A percentile compares a stretch with the other conserved stretches of the same genome.
Evolutionary conservation across 2,113 vertebrate species (phyloP).

Genomic region (Microtus ochrogaster): DNA sequence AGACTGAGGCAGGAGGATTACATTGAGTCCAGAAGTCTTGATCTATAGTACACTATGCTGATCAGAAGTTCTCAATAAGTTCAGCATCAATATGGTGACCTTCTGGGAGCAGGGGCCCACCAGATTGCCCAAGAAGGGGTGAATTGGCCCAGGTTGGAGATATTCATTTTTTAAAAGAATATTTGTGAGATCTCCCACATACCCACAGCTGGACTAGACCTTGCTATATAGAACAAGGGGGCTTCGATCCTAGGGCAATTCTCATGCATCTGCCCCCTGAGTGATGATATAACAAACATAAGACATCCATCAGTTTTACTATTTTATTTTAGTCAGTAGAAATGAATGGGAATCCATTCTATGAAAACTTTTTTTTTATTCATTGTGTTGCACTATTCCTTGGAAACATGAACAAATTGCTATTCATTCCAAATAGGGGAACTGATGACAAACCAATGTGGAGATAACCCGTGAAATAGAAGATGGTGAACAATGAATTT

Average conservation of each 20-base stretch:
- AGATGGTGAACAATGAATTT: neutral
- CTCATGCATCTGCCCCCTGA: neutral
- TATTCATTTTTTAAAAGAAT: neutral
- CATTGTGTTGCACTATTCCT: neutral
- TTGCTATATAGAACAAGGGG: neutral
- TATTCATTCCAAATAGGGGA: neutral
- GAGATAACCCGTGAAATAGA: neutral
- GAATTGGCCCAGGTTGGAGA: neutral
- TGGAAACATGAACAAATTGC: neutral
- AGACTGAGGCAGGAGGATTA: neutral
- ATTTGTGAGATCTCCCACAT: neutral
- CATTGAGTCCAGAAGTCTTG: neutral
- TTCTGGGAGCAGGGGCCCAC: neutral
- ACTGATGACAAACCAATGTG: neutral
- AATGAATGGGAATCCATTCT: neutral
- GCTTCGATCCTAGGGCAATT: neutral
- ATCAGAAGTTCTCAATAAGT: neutral
- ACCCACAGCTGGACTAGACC: neutral
- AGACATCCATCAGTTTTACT: neutral
- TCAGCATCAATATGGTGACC: neutral
- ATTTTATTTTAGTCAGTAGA: conserved; percentile 21
- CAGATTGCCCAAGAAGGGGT: neutral
- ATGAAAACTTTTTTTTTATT: neutral
- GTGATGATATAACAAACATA: neutral
- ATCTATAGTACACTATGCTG: neutral